Base-by-base conservation (phyloP, 2,888 invertebrate species). In the Meta bourneti region DNA sequence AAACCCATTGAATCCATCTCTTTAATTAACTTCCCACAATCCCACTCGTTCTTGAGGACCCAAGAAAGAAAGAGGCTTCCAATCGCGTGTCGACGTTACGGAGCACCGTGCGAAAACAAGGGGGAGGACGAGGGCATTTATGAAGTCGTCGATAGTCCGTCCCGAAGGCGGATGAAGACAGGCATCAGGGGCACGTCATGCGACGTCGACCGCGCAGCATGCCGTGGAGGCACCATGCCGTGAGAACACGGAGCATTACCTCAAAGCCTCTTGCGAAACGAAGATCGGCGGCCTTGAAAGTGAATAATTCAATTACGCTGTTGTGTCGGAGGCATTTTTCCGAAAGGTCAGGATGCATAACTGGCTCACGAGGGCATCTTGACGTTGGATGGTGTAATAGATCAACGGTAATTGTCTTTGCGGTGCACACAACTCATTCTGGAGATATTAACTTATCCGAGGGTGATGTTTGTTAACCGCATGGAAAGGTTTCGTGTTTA, bases 131-230 rank as follows among this genome's bases (percentile, higher is more conserved):
- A 75, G 34, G 69, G 74, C 34, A 34, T 34, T 34, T 34, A 34
- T 34, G 34, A 34, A 34, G 34, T 34, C 34, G 34, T 34, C 34
- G 34, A 34, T 34, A 34, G 51, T 49, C n/a, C 16, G 11, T 69
- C 75, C 72, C n/a, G 51, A 19, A 19, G 16, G 34, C 1, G 49
- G 69, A 90, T 90, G 89, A 90, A 90, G 89, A 84, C 84, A 71
- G 61, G 16, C 78, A 74, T n/a, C 89, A 20, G 51, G 52, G 19
- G 16, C 48, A 77, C 78, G 78, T 71, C 83, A 84, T 69, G 70
- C 52, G n/a, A 79, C 34, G 79, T 79, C 84, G 71, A 61, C 13
- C 72, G 13, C 89, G 6, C 89, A 90, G 89, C 89, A 79, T 79
- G 89, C 16, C 48, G 71, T 71, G 7, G 9, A 20, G 82, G 51